Evolutionary conservation across 2,113 vertebrate species (phyloP).

Genomic region (Cyprinodon variegatus): DNA sequence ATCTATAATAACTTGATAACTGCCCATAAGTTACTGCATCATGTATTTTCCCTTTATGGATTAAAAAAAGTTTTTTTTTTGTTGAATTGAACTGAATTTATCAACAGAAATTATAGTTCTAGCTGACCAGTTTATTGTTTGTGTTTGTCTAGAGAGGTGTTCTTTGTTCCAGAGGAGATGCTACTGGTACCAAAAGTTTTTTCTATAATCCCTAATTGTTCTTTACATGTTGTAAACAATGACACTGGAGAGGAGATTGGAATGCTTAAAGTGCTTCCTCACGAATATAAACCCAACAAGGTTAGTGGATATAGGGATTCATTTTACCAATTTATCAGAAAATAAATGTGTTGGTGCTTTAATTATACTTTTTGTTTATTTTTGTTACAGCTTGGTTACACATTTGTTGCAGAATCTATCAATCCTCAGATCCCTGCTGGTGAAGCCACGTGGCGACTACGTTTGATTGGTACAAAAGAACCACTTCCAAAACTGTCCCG

Average conservation of each 20-base stretch:
- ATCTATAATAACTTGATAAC: too few relatives aligned
- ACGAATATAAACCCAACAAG: slow-evolving; percentile 87
- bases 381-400: slow-evolving; percentile 86
- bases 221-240: slow-evolving; percentile 89
- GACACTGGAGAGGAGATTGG: slow-evolving; percentile 88
- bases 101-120: neutral
- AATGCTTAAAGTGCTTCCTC: slow-evolving; percentile 74
- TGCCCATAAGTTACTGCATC: too few relatives aligned
- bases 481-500: slow-evolving; percentile 79
- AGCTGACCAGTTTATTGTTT: neutral
- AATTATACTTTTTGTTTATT: neutral
- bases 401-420: slow-evolving; percentile 86
- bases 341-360: neutral
- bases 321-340: neutral
- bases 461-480: slow-evolving; percentile 80
- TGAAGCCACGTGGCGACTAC: slow-evolving; percentile 83
- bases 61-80: too few relatives aligned
- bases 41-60: too few relatives aligned
- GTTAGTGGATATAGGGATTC: slow-evolving; percentile 61
- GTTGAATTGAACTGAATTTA: too few relatives aligned
- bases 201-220: slow-evolving; percentile 76
- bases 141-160: slow-evolving; percentile 84
- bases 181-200: slow-evolving; percentile 84
- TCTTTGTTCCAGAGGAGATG: slow-evolving; percentile 85
- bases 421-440: slow-evolving; percentile 64